Evolutionary conservation across 1,140 invertebrate genomes (phyloP).

Genomic region (Neodiprion pinetum): DNA sequence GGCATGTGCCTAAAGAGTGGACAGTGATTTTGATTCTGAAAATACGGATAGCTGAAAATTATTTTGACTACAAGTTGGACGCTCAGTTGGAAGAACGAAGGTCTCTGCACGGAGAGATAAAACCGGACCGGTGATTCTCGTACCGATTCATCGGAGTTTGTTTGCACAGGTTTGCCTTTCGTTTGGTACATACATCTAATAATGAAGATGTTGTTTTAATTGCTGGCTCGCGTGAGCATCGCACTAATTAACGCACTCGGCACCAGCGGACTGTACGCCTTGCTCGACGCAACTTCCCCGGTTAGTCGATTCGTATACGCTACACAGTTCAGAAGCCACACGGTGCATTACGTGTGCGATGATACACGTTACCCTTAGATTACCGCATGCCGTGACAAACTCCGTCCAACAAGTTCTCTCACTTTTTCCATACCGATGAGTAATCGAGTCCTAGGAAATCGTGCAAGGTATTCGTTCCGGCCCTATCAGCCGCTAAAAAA

Average conservation of each 20-base stretch:
- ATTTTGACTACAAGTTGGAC: background rate
- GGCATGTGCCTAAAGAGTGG: too few relatives aligned
- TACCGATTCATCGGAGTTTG: constrained; percentile 1
- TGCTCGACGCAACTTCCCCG: constrained; percentile 44
- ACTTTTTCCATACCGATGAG: background rate
- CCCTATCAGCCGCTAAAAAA: background rate
- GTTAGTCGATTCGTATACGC: background rate
- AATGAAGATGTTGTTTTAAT: constrained; percentile 64
- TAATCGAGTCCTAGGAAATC: background rate
- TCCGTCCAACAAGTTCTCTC: background rate
- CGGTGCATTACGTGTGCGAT: background rate
- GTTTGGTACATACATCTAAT: constrained; percentile 46
- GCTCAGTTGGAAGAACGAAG: background rate
- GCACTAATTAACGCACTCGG: constrained; percentile 61
- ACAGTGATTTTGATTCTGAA: too few relatives aligned
- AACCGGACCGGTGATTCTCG: background rate
- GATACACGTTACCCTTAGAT: background rate
- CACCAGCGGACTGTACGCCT: constrained; percentile 45
- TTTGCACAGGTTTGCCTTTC: constrained; percentile 4
- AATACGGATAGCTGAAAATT: background rate
- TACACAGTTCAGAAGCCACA: background rate
- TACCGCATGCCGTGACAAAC: background rate
- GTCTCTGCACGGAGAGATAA: background rate
- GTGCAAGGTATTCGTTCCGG: background rate
- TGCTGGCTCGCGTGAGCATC: constrained; percentile 59